These are phyloP conservation scores for Falco naumanni DNA, from an alignment of 2,797 vertebrate genomes.

Conservation along the genomic window DNA sequence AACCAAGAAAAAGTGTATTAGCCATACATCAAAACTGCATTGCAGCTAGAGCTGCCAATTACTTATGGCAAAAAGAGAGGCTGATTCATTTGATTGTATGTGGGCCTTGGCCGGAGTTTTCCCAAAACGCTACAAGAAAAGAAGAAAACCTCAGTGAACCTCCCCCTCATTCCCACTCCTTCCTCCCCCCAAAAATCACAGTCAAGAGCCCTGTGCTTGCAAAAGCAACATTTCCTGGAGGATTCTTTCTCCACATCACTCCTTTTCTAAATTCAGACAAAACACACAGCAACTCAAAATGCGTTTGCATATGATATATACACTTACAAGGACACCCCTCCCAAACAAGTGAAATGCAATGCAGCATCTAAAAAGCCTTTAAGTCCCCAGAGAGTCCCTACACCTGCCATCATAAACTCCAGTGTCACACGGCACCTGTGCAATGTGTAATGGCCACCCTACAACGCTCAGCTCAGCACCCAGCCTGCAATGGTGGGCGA, in stretches of 20 bases:
- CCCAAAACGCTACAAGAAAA: slow-evolving; percentile 31
- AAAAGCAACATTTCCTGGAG: slow-evolving; percentile 40
- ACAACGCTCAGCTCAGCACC: background rate
- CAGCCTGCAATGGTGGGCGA: background rate
- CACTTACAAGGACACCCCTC: background rate
- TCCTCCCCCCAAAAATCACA: slow-evolving; percentile 16
- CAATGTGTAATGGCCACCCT: background rate
- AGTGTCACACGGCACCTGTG: fast-evolving
- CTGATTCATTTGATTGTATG: slow-evolving; percentile 57
- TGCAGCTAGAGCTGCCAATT: slow-evolving; percentile 66
- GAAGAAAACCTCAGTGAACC: slow-evolving; percentile 47
- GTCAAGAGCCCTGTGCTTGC: background rate
- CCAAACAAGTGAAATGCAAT: background rate
- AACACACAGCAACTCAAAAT: slow-evolving; percentile 5
- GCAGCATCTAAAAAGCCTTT: background rate
- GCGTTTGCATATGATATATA: background rate
- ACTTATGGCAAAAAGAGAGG: slow-evolving; percentile 33
- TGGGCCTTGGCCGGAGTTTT: slow-evolving; percentile 63
- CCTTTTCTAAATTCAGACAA: slow-evolving; percentile 53
- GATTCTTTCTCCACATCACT: slow-evolving; percentile 21
- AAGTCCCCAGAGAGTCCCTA: background rate
- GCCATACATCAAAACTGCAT: slow-evolving; percentile 58
- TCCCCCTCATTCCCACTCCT: slow-evolving; percentile 56
- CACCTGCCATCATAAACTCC: background rate
- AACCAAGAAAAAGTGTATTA: slow-evolving; percentile 18